Conservation (phyloP, 1,140 invertebrate species). For the Neodiprion virginianus region DNA sequence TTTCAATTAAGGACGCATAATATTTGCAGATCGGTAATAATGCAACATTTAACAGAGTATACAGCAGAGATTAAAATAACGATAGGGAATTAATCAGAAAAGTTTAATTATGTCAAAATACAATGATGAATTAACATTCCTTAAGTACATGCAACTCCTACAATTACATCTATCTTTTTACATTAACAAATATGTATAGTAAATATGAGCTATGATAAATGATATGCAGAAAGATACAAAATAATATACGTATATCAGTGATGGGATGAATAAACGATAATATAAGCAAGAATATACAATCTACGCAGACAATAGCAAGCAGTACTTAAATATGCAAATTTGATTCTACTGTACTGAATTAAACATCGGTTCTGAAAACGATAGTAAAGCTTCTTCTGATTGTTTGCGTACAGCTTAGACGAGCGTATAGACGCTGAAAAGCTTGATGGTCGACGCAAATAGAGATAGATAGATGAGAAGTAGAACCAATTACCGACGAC, state of each 20-base stretch:
- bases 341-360: background rate
- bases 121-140: slow-evolving; percentile 56
- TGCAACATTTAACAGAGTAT: background rate
- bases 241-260: slow-evolving; percentile 13
- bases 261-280: slow-evolving; percentile 13
- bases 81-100: slow-evolving; percentile 43
- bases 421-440: background rate
- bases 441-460: slow-evolving; percentile 20
- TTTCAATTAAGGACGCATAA: background rate
- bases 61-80: background rate
- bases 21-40: slow-evolving; percentile 16
- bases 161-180: slow-evolving; percentile 53
- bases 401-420: background rate
- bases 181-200: slow-evolving; percentile 42
- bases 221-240: slow-evolving; percentile 19
- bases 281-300: slow-evolving; percentile 8
- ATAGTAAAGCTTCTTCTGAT: background rate
- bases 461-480: slow-evolving; percentile 3
- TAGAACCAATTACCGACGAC: background rate
- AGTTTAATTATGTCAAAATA: slow-evolving; percentile 52
- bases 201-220: slow-evolving; percentile 33
- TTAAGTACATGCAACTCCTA: slow-evolving; percentile 52
- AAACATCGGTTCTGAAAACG: background rate
- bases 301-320: background rate
- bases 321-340: background rate